phyloP scores from a whole-genome alignment of 92 coral and sea anemone genomes.

The Umimayanthus kanabou region DNA sequence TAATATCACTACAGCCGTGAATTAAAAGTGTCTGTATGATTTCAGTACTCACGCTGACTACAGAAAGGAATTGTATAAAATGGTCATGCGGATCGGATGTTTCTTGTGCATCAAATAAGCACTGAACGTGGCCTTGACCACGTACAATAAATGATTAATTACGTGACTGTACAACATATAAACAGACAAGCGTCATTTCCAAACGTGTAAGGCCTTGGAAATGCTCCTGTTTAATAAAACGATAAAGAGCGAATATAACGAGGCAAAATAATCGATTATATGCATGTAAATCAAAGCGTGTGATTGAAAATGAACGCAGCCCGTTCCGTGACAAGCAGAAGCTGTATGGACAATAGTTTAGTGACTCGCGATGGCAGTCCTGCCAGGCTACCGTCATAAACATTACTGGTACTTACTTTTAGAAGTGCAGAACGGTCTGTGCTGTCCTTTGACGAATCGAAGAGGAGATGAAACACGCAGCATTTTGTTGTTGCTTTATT shows the following conservation, averaged over 20 bases:
- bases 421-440: constrained; percentile 49
- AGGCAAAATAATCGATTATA: background rate
- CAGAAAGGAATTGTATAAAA: background rate
- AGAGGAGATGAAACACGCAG: constrained; percentile 54
- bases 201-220: background rate
- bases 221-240: background rate
- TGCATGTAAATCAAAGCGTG: background rate
- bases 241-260: background rate
- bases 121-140: background rate
- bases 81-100: background rate
- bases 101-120: background rate
- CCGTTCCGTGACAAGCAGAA: background rate
- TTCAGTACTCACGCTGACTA: background rate
- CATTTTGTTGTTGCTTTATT: constrained; percentile 22
- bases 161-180: background rate
- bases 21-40: too few species aligned
- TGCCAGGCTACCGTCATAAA: background rate
- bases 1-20: too few species aligned
- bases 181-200: background rate
- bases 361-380: too few species aligned
- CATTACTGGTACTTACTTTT: constrained; percentile 50
- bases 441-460: constrained; percentile 48
- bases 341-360: too few species aligned
- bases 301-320: background rate
- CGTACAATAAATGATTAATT: background rate